Percentiles rank a stretch among this genome's conserved stretches.
These are phyloP conservation scores for Calameuta pallipes DNA, from an alignment of 2,888 invertebrate genomes.

Conservation along the genomic window DNA sequence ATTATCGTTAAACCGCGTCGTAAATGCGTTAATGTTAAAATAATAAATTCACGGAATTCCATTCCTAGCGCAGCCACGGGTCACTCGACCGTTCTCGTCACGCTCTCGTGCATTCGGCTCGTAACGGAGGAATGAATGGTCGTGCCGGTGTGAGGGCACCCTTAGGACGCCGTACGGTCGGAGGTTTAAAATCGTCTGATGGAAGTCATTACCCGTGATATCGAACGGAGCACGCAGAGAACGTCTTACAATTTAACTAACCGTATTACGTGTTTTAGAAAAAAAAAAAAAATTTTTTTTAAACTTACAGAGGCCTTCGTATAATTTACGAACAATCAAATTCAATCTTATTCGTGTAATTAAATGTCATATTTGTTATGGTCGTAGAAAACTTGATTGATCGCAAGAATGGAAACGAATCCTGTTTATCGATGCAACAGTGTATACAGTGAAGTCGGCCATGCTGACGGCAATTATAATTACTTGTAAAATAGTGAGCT, in stretches of 20 bases:
- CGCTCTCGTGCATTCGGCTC: conserved; percentile 25
- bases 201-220: not conserved
- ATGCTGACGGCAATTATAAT: conserved; percentile 61
- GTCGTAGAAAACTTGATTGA: not conserved
- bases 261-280: not conserved
- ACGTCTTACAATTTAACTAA: not conserved
- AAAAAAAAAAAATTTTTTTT: not conserved
- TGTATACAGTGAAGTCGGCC: conserved; percentile 29
- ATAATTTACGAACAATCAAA: not conserved
- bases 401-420: not conserved
- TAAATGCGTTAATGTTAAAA: conserved; percentile 1
- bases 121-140: not conserved
- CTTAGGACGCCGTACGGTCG: not conserved
- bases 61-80: not conserved
- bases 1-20: conserved; percentile 16
- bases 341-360: not conserved
- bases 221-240: not conserved
- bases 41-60: conserved; percentile 30
- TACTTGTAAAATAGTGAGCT: conserved; percentile 61
- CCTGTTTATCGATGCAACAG: conserved; percentile 27
- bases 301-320: not conserved
- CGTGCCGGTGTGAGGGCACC: not conserved
- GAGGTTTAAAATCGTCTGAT: not conserved
- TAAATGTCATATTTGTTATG: not conserved
- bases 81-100: conserved; percentile 15